Conservation (phyloP, 2,797 vertebrate genomes). For the Eulemur albifrons region DNA sequence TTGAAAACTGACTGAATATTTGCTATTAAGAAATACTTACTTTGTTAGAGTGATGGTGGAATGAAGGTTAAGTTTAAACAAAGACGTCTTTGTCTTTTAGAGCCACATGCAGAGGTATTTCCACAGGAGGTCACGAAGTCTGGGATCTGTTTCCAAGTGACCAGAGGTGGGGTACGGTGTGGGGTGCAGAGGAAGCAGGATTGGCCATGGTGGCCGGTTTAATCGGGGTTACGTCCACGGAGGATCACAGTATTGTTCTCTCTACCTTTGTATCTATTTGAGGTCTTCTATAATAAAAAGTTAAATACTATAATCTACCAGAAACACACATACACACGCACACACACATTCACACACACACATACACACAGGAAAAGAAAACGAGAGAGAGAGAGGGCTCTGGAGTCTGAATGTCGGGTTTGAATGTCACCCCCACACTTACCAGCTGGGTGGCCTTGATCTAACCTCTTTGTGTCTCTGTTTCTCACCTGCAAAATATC, state of each 20-base stretch:
- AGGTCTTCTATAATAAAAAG: background rate
- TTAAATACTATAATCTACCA: background rate
- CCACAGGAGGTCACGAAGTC: background rate
- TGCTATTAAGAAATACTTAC: background rate
- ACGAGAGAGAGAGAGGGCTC: no score
- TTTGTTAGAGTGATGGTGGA: background rate
- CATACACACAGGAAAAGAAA: background rate
- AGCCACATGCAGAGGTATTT: background rate
- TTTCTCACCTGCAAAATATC: background rate
- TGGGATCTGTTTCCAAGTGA: background rate
- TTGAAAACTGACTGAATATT: background rate
- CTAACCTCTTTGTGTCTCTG: background rate
- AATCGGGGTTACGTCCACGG: accelerated
- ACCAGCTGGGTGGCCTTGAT: background rate
- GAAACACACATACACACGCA: background rate
- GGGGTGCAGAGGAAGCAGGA: background rate
- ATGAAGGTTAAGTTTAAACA: background rate
- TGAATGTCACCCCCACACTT: background rate
- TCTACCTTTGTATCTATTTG: background rate
- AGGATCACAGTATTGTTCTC: background rate
- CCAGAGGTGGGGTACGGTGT: accelerated
- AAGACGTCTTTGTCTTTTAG: background rate
- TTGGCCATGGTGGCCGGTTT: no score
- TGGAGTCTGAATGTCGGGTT: background rate
- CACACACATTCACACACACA: no score